Conservation (phyloP, 2,113 vertebrate genomes). For the Aix galericulata region DNA sequence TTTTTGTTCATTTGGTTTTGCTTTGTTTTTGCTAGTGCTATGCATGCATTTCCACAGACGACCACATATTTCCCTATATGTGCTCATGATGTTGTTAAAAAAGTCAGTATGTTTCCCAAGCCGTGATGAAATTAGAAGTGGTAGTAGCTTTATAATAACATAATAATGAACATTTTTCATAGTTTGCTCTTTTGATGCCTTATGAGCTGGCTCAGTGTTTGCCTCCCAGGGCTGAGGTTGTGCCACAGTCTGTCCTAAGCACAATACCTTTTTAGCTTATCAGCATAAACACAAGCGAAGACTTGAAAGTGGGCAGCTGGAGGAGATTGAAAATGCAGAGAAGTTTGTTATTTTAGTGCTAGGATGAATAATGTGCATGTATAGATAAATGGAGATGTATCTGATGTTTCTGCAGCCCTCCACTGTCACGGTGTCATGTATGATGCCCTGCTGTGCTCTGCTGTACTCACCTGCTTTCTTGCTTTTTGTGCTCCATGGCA, state of each 20-base stretch:
- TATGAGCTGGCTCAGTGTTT: background rate
- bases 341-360: background rate
- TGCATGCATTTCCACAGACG: background rate
- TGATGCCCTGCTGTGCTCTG: background rate
- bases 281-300: background rate
- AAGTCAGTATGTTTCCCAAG: accelerated
- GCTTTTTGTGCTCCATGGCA: background rate
- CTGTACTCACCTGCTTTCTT: background rate
- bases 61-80: accelerated
- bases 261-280: background rate
- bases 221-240: background rate
- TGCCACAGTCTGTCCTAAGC: background rate
- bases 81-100: accelerated
- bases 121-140: too few species aligned
- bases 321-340: background rate
- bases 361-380: background rate
- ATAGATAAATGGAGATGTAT: background rate
- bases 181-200: background rate
- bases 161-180: accelerated
- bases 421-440: background rate
- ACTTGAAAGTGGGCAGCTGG: background rate
- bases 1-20: too few species aligned
- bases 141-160: accelerated
- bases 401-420: background rate
- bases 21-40: background rate